phyloP scores from a whole-genome alignment of 2,113 vertebrate genomes.

The Athene cunicularia region DNA sequence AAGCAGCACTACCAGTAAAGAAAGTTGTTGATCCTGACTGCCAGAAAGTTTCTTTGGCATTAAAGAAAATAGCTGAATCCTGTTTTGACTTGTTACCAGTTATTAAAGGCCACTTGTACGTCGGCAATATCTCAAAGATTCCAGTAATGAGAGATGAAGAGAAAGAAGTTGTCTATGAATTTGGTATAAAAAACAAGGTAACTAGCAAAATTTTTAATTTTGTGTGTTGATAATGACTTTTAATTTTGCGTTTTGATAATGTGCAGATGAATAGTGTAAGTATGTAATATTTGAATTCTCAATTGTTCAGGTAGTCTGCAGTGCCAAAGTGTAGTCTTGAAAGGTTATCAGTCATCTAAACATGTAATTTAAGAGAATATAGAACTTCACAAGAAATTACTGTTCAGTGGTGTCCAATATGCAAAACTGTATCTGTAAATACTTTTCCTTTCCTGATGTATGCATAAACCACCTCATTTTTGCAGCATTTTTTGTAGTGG shows the following conservation, averaged over 20 bases:
- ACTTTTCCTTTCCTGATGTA: not conserved
- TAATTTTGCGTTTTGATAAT: not conserved
- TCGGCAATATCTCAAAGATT: slow-evolving; percentile 82
- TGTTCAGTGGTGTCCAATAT: not conserved
- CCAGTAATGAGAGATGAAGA: slow-evolving; percentile 91
- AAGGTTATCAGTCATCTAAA: not conserved
- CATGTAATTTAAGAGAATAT: not conserved
- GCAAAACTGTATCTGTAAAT: not conserved
- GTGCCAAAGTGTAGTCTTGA: not conserved
- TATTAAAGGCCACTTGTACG: slow-evolving; percentile 83
- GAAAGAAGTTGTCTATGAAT: slow-evolving; percentile 86
- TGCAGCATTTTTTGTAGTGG: not conserved
- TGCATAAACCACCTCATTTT: not conserved
- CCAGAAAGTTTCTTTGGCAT: slow-evolving; percentile 45
- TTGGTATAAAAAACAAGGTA: slow-evolving; percentile 82
- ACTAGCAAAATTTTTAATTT: not conserved
- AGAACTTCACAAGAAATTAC: not conserved
- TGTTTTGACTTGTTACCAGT: slow-evolving; percentile 91
- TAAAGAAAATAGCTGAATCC: slow-evolving; percentile 80
- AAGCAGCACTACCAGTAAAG: not conserved
- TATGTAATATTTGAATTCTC: not conserved
- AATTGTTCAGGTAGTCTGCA: not conserved
- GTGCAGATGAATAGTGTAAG: not conserved
- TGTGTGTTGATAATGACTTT: not conserved
- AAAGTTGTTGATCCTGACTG: slow-evolving; percentile 14